A percentile compares a stretch with the other conserved stretches of the same genome.
phyloP scores from a whole-genome alignment of 2,113 vertebrate species.

The Datnioides undecimradiatus region DNA sequence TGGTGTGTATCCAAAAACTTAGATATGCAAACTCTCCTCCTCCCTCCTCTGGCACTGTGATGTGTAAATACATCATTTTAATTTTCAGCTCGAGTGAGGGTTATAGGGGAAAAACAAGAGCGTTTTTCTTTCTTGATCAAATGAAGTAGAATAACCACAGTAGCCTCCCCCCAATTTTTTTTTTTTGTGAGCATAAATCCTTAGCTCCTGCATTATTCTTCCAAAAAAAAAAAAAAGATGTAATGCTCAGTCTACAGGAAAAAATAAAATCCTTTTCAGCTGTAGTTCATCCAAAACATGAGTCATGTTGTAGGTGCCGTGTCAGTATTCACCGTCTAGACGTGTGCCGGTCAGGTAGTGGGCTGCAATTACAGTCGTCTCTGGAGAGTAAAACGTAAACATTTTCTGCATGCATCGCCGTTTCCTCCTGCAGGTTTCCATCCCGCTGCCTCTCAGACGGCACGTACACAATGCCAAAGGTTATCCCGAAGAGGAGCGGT shows the following conservation, averaged over 20 bases:
- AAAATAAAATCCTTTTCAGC: not conserved
- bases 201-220: not conserved
- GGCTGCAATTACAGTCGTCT: slow-evolving; percentile 47
- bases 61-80: slow-evolving; percentile 28
- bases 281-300: slow-evolving; percentile 1
- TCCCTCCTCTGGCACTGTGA: slow-evolving; percentile 13
- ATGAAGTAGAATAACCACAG: slow-evolving; percentile 14
- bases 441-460: slow-evolving; percentile 20
- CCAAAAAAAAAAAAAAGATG: not conserved
- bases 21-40: slow-evolving; percentile 8
- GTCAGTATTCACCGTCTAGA: slow-evolving; percentile 31
- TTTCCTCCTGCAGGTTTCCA: slow-evolving; percentile 10
- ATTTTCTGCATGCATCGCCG: slow-evolving; percentile 16
- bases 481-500: not conserved
- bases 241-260: not conserved
- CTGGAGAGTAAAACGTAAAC: slow-evolving; percentile 14
- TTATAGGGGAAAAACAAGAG: slow-evolving; percentile 3
- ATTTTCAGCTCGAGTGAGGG: slow-evolving; percentile 4
- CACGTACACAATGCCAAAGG: not conserved
- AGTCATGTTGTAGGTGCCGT: slow-evolving; percentile 20
- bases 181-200: slow-evolving; percentile 20
- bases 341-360: slow-evolving; percentile 23
- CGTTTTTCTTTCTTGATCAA: not conserved
- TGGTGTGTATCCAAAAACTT: slow-evolving; percentile 24
- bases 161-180: not conserved